Conservation (phyloP, 1,140 invertebrate genomes). For the Drosophila rhopaloa region DNA sequence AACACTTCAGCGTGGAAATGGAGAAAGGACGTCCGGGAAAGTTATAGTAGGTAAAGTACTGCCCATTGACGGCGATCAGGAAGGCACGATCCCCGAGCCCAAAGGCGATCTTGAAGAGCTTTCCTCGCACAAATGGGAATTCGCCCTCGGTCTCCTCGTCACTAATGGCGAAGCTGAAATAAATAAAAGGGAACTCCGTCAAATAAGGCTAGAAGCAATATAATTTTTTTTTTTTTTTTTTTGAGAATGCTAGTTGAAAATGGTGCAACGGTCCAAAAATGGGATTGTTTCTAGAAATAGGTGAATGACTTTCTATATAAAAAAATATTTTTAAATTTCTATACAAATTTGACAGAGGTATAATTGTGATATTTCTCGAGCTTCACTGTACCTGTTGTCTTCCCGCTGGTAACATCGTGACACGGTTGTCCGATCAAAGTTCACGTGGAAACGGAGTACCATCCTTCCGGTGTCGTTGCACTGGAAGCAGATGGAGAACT, state of each 20-base stretch:
- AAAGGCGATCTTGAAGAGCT: slow-evolving; percentile 81
- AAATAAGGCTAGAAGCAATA: too few species aligned
- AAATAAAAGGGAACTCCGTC: neutral
- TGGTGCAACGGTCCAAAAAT: too few species aligned
- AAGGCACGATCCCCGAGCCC: slow-evolving; percentile 81
- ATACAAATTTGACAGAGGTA: too few species aligned
- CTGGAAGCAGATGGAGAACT: slow-evolving; percentile 83
- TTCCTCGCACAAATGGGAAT: slow-evolving; percentile 80
- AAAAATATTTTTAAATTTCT: too few species aligned
- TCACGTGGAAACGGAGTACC: slow-evolving; percentile 75
- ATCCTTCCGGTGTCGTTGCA: slow-evolving; percentile 80
- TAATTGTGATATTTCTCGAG: too few species aligned
- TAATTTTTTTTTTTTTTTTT: too few species aligned
- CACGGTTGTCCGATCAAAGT: slow-evolving; percentile 78
- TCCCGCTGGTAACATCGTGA: slow-evolving; percentile 73
- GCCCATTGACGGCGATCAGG: slow-evolving; percentile 80
- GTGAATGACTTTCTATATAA: neutral
- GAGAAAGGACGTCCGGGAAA: slow-evolving; percentile 74
- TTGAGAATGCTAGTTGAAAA: too few species aligned
- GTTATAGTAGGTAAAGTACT: slow-evolving; percentile 83
- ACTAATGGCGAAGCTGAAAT: slow-evolving; percentile 61
- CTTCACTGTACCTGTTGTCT: slow-evolving; percentile 63
- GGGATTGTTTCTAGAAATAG: too few species aligned
- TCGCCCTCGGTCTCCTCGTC: slow-evolving; percentile 84
- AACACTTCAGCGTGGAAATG: slow-evolving; percentile 81